Conservation (phyloP, 2,888 invertebrate genomes). For the Chymomyza caudatula region DNA sequence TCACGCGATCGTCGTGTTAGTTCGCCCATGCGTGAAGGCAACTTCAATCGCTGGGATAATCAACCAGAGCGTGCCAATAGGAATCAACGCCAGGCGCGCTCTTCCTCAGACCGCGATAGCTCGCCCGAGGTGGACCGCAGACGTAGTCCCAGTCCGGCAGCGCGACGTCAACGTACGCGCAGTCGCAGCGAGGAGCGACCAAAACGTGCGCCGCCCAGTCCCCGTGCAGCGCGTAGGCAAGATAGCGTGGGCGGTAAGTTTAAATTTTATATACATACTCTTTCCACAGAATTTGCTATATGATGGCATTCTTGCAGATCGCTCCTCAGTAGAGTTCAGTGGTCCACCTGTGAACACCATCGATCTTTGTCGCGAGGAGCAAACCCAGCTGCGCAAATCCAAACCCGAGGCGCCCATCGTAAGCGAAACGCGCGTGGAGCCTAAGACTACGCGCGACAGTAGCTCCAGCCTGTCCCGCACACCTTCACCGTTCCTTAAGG, state of each 20-base stretch:
- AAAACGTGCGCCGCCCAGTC: constrained; percentile 35
- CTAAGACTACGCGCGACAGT: constrained; percentile 39
- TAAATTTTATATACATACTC: neutral
- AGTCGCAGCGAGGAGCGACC: constrained; percentile 50
- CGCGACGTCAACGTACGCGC: constrained; percentile 45
- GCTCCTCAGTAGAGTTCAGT: constrained; percentile 69
- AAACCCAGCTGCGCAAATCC: constrained; percentile 24
- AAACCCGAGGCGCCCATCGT: constrained; percentile 33
- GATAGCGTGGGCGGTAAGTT: constrained; percentile 1
- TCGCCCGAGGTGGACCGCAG: constrained; percentile 48
- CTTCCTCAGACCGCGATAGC: constrained; percentile 48
- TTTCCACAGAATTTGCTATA: neutral
- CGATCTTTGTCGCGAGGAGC: constrained; percentile 69
- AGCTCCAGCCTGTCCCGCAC: constrained; percentile 88
- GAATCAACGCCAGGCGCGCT: constrained; percentile 31
- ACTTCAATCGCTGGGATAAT: constrained; percentile 71
- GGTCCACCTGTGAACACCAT: constrained; percentile 68
- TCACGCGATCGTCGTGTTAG: constrained; percentile 53
- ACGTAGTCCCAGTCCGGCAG: constrained; percentile 30
- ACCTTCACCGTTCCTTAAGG: constrained; percentile 88
- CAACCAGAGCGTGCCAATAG: constrained; percentile 35
- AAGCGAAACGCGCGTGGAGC: constrained; percentile 20
- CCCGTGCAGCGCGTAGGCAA: constrained; percentile 5
- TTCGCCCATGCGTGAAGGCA: constrained; percentile 70
- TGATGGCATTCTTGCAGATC: constrained; percentile 30